Percentiles rank a stretch among this genome's conserved stretches.
Conservation (phyloP, 1,140 invertebrate genomes). For the Drusus annulatus region DNA sequence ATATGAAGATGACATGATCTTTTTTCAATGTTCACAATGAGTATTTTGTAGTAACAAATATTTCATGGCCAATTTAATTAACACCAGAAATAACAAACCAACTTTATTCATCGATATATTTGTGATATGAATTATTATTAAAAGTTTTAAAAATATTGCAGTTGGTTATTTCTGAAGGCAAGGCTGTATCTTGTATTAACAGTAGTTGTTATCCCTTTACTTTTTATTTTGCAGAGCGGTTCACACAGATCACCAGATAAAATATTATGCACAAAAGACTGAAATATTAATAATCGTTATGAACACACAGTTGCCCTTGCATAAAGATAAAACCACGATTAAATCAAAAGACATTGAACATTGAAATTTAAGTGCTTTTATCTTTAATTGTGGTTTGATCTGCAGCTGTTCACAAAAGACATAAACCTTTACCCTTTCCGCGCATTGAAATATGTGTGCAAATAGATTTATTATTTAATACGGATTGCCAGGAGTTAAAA, state of each 20-base stretch:
- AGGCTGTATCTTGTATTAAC: conserved; percentile 74
- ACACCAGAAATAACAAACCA: conserved; percentile 44
- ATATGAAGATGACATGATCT: conserved; percentile 42
- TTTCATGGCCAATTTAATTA: conserved; percentile 43
- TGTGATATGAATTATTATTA: neutral
- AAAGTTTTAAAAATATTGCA: neutral
- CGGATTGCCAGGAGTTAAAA: neutral
- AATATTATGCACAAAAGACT: conserved; percentile 48
- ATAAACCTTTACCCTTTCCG: too few species aligned
- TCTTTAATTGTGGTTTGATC: too few species aligned
- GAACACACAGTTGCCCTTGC: conserved; percentile 45
- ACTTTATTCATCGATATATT: neutral
- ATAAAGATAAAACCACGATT: neutral
- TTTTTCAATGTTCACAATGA: conserved; percentile 30
- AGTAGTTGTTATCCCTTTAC: conserved; percentile 55
- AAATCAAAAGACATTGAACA: too few species aligned
- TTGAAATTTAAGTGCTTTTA: too few species aligned
- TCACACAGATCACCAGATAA: conserved; percentile 58
- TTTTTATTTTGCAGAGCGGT: conserved; percentile 44
- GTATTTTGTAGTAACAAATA: conserved; percentile 4
- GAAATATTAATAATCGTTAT: conserved; percentile 45
- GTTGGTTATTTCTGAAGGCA: conserved; percentile 52
- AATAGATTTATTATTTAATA: too few species aligned
- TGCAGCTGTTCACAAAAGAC: too few species aligned
- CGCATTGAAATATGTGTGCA: too few species aligned